Conservation (phyloP, 2,888 invertebrate genomes). For the Pyrgus malvae region DNA sequence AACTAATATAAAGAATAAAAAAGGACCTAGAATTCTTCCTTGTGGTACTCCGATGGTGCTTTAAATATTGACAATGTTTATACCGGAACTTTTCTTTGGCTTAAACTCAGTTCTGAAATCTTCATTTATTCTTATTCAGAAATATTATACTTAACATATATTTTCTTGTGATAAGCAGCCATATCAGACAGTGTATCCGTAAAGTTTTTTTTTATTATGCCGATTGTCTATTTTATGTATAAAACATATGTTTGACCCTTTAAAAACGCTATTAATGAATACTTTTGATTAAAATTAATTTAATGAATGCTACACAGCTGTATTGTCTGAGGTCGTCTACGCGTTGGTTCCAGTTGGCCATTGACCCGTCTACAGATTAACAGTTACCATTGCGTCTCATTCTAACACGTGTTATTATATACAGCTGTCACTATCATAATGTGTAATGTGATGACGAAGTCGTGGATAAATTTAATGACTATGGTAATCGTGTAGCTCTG, state of each 20-base stretch:
- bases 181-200: too few relatives aligned
- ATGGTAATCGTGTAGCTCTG: neutral
- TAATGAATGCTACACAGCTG: neutral
- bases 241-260: neutral
- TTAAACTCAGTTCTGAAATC: too few relatives aligned
- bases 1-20: too few relatives aligned
- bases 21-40: too few relatives aligned
- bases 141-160: too few relatives aligned
- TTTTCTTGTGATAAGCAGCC: too few relatives aligned
- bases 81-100: too few relatives aligned
- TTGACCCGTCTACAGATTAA: constrained; percentile 11
- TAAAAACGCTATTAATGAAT: neutral
- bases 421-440: neutral
- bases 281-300: neutral
- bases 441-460: neutral
- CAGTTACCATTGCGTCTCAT: constrained; percentile 1
- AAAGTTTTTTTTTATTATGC: too few relatives aligned
- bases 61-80: too few relatives aligned
- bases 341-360: constrained; percentile 1
- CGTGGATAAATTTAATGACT: constrained; percentile 2
- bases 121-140: too few relatives aligned
- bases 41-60: too few relatives aligned
- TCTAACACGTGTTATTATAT: neutral
- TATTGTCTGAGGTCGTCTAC: constrained; percentile 16
- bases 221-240: too few relatives aligned